phyloP scores from a whole-genome alignment of 2,113 vertebrate species.

The Cyanoderma ruficeps region DNA sequence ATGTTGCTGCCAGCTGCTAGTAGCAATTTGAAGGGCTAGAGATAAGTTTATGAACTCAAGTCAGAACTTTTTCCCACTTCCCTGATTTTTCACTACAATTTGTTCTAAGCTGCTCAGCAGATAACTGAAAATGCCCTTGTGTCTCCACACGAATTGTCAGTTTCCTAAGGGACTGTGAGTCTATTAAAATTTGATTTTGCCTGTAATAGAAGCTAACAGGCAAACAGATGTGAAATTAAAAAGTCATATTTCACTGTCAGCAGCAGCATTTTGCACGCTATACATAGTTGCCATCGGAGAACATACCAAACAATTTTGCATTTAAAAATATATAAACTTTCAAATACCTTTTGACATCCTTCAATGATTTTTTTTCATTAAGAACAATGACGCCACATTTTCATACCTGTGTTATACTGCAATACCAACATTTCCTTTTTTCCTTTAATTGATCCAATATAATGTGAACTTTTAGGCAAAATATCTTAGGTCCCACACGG shows the following conservation, averaged over 20 bases:
- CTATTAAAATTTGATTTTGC: neutral
- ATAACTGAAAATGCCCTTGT: neutral
- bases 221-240: neutral
- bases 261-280: neutral
- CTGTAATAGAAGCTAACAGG: neutral
- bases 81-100: neutral
- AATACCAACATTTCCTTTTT: neutral
- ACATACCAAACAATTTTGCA: rapidly evolving
- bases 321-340: neutral
- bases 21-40: neutral
- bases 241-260: neutral
- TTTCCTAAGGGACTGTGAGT: neutral
- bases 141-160: neutral
- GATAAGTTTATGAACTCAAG: neutral
- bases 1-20: slow-evolving; percentile 44
- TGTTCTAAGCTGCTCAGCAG: neutral
- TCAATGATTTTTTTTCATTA: neutral
- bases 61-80: neutral
- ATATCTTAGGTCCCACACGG: neutral
- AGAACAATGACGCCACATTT: neutral
- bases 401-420: neutral
- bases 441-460: neutral
- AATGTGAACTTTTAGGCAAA: neutral
- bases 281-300: neutral
- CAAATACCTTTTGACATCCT: neutral